Evolutionary conservation across 2,888 invertebrate species (phyloP), one percentile per base, ranked within the genome.

Genomic region (Drosophila affinis): DNA sequence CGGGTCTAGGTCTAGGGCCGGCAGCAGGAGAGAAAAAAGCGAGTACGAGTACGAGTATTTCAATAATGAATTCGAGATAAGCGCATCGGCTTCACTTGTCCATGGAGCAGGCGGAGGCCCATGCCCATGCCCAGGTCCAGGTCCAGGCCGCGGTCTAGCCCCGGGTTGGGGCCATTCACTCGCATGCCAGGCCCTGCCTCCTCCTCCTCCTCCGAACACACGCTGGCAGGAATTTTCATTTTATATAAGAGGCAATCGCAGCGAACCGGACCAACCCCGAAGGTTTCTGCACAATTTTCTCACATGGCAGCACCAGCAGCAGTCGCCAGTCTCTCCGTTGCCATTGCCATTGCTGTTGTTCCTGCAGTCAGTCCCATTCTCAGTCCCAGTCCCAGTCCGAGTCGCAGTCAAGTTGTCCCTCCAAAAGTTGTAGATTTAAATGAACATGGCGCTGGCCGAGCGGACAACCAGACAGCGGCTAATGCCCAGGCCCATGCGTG

Each of bases 51-150:
- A 52, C 58, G 72, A 77, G 71, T 89, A 83, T 88, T 90, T 89
- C 78, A 83, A 85, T 89, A 89, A 89, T 89, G 89, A 90, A 90
- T 85, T 78, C 85, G 75, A 79, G 88, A 88, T 88, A 88, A 89
- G 85, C 87, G 68, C 63, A 57, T 54, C 67, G 77, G 62, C 60
- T 75, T 72, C 75, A 75, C 67, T 72, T 60, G 62, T 51, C 39
- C 39, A 39, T 39, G 39, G 14, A 0, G 3, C 39, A 39, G 39
- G 39, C 14, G 5, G 14, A 39, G 7, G 0, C 7, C 39, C 24
- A 24, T 24, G 24, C 24, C 24, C 24, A 24, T 21, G 14, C 14
- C 39, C 39, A 5, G 34, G 14, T 39, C 14, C 34, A 2, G 39
- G 14, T 39, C 39, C 39, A 14, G n/a, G 14, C 39, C 45, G 27